A percentile compares a stretch with the other conserved stretches of the same genome.
Conservation (phyloP, 2,113 vertebrate genomes). For the Apteryx mantelli region DNA sequence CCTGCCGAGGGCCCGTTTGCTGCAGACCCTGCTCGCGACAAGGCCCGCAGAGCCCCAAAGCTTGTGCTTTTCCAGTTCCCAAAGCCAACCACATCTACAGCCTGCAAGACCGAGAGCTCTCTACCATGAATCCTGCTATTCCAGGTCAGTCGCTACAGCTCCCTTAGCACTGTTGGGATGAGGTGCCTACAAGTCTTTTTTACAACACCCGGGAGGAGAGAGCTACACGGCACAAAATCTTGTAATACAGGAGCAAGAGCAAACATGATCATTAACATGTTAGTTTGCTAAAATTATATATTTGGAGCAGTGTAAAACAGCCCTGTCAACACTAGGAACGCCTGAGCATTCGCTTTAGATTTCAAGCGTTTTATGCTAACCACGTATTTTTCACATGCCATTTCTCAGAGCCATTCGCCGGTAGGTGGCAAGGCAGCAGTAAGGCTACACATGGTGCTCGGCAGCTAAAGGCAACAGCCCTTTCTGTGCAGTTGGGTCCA, state of each 20-base stretch:
- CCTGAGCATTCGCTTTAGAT: neutral
- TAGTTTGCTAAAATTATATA: neutral
- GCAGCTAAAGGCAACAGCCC: neutral
- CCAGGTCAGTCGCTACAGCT: neutral
- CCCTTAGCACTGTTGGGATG: neutral
- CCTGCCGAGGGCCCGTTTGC: neutral
- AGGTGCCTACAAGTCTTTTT: neutral
- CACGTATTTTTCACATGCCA: no score
- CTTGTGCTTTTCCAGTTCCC: neutral
- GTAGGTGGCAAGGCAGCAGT: no score
- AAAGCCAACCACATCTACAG: neutral
- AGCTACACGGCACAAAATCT: accelerated
- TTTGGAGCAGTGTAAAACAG: neutral
- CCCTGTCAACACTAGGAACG: neutral
- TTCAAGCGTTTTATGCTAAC: neutral
- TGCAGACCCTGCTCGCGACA: neutral
- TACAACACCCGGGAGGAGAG: neutral
- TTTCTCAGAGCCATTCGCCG: no score
- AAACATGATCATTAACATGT: neutral
- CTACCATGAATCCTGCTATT: neutral
- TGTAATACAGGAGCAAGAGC: neutral
- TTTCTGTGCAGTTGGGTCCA: neutral
- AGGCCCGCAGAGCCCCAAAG: neutral
- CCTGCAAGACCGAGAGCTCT: neutral
- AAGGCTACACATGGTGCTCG: no score